Evolutionary conservation across 2,113 vertebrate genomes (phyloP).

Genomic region (Ginglymostoma cirratum): DNA sequence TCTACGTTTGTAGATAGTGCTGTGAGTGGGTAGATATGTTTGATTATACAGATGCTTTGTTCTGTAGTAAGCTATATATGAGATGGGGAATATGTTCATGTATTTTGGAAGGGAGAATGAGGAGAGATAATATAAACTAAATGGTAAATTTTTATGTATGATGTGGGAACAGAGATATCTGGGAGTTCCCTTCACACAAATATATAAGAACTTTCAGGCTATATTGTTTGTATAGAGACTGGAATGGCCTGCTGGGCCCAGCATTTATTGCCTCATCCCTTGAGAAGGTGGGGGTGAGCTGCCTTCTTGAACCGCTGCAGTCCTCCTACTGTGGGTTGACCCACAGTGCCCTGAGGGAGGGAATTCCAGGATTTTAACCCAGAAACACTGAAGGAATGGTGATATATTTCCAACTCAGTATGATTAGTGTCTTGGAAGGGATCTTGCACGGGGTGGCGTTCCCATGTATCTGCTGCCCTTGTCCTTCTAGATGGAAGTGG

Average conservation of each 20-base stretch:
- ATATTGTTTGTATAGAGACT: not conserved
- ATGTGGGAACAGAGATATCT: not conserved
- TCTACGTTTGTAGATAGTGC: not conserved
- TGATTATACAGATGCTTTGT: not conserved
- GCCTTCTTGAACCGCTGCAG: no score
- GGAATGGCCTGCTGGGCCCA: not conserved
- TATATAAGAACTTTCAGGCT: not conserved
- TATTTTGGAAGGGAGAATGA: not conserved
- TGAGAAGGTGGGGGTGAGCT: no score
- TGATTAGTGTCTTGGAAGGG: no score
- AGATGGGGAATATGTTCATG: not conserved
- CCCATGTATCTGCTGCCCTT: no score
- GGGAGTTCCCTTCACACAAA: not conserved
- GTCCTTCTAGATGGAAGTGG: no score
- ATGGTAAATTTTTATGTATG: not conserved
- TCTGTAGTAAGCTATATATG: not conserved
- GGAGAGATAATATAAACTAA: not conserved
- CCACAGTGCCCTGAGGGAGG: no score
- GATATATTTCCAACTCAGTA: no score
- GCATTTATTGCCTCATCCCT: no score
- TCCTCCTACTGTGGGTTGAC: no score
- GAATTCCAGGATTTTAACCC: no score
- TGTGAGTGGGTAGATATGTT: not conserved
- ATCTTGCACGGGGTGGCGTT: no score
- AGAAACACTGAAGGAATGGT: no score